Percentiles rank a stretch among this genome's conserved stretches.
These are phyloP conservation scores for Anolis apletophallus DNA, from an alignment of 2,797 vertebrate genomes.

Conservation along the genomic window DNA sequence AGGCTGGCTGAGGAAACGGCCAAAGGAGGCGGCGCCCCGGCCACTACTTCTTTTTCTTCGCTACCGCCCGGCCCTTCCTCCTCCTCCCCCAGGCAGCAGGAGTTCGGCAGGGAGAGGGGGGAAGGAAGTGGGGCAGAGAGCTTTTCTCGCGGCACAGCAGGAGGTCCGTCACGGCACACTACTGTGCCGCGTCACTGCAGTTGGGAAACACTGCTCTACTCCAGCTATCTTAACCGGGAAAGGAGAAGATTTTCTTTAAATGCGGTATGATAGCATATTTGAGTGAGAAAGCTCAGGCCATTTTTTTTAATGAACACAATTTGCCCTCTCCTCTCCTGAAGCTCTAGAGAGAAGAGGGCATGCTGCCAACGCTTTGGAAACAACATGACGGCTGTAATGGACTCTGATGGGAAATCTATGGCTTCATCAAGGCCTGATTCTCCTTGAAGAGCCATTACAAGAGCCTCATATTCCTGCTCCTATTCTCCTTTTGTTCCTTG, in stretches of 20 bases:
- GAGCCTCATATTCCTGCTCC: neutral
- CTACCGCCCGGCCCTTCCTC: too few relatives aligned
- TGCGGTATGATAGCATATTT: too few relatives aligned
- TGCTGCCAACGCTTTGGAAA: neutral
- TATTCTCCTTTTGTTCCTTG: slow-evolving; percentile 1
- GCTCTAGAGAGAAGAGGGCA: neutral
- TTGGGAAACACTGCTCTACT: too few relatives aligned
- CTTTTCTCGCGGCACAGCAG: too few relatives aligned
- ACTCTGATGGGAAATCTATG: slow-evolving; percentile 10
- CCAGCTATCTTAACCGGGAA: neutral
- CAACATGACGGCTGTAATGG: neutral
- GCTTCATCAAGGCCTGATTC: slow-evolving; percentile 19
- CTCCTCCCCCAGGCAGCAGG: too few relatives aligned
- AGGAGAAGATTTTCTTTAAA: neutral
- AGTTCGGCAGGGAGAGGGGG: too few relatives aligned
- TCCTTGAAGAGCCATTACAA: slow-evolving; percentile 4
- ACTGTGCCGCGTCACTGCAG: too few relatives aligned
- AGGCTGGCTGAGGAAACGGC: too few relatives aligned
- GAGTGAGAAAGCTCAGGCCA: neutral
- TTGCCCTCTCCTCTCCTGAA: neutral
- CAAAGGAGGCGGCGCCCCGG: too few relatives aligned
- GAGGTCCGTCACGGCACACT: too few relatives aligned
- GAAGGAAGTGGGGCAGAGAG: too few relatives aligned
- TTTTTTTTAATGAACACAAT: neutral
- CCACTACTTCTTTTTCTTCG: too few relatives aligned